These are phyloP conservation scores for Carterocephalus palaemon DNA, from an alignment of 2,888 invertebrate genomes.

Conservation along the genomic window DNA sequence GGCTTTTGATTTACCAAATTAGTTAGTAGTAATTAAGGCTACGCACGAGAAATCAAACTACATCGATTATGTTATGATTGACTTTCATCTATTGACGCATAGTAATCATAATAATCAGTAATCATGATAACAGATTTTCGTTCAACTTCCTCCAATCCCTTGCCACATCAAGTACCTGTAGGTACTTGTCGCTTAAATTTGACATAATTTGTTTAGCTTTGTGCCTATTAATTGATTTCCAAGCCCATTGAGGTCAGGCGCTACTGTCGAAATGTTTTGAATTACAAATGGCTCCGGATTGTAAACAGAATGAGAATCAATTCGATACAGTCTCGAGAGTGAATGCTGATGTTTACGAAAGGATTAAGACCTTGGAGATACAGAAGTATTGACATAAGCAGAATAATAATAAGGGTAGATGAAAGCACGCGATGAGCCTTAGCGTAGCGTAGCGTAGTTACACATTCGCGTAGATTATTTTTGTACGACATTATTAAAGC, in stretches of 20 bases:
- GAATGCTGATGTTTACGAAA: slow-evolving; percentile 18
- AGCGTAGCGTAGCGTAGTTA: too few species aligned
- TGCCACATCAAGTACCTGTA: neutral
- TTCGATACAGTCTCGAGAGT: slow-evolving; percentile 24
- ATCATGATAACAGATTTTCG: too few species aligned
- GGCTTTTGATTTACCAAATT: too few species aligned
- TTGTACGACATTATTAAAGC: too few species aligned
- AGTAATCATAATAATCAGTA: too few species aligned
- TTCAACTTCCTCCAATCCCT: neutral
- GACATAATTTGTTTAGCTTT: slow-evolving; percentile 11
- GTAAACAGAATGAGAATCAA: slow-evolving; percentile 20
- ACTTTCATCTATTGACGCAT: too few species aligned
- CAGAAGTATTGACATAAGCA: slow-evolving; percentile 9
- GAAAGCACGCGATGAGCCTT: too few species aligned
- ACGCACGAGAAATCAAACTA: too few species aligned
- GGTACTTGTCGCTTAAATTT: neutral
- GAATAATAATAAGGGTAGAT: too few species aligned
- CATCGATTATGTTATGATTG: too few species aligned
- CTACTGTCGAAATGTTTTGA: slow-evolving; percentile 22
- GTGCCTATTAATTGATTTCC: slow-evolving; percentile 22
- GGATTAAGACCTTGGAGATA: slow-evolving; percentile 9
- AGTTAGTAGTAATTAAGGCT: too few species aligned
- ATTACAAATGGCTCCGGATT: slow-evolving; percentile 23
- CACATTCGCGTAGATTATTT: too few species aligned
- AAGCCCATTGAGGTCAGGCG: slow-evolving; percentile 20